A percentile compares a stretch with the other conserved stretches of the same genome.
These are phyloP conservation scores for Pterostichus niger DNA, from an alignment of 2,888 invertebrate species.

Conservation along the genomic window DNA sequence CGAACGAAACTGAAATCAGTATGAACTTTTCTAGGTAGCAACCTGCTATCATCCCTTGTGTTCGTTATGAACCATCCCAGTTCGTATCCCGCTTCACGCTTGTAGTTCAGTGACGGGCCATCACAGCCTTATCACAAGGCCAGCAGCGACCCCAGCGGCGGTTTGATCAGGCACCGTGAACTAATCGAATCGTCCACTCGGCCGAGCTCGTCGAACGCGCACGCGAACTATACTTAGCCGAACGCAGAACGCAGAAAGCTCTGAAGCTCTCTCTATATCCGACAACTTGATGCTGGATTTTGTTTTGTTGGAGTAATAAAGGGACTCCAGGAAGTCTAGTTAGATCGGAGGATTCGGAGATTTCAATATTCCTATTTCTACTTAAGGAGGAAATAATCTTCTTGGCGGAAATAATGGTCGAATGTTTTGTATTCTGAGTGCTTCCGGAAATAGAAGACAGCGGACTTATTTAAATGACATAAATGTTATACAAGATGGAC, in stretches of 20 bases:
- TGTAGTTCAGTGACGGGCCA: constrained; percentile 30
- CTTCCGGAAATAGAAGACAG: too few relatives aligned
- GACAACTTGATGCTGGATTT: constrained; percentile 11
- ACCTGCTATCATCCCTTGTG: too few relatives aligned
- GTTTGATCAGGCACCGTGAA: constrained; percentile 44
- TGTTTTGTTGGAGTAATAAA: neutral
- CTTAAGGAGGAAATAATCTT: neutral
- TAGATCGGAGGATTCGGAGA: neutral
- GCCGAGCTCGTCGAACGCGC: constrained; percentile 18
- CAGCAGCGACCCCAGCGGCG: constrained; percentile 27
- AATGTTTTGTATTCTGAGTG: neutral
- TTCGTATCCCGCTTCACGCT: neutral
- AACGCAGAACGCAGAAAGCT: neutral
- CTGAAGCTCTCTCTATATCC: neutral
- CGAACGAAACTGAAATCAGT: too few relatives aligned
- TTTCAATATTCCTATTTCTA: neutral
- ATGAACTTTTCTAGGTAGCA: too few relatives aligned
- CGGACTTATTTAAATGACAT: too few relatives aligned
- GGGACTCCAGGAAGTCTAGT: neutral
- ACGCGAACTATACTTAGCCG: constrained; percentile 19
- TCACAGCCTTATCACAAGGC: constrained; percentile 42
- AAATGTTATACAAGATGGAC: too few relatives aligned
- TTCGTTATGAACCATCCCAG: neutral
- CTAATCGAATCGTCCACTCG: constrained; percentile 51
- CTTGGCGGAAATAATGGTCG: neutral